phyloP scores from a whole-genome alignment of 1,140 invertebrate genomes.

The Hylaeus volcanicus region DNA sequence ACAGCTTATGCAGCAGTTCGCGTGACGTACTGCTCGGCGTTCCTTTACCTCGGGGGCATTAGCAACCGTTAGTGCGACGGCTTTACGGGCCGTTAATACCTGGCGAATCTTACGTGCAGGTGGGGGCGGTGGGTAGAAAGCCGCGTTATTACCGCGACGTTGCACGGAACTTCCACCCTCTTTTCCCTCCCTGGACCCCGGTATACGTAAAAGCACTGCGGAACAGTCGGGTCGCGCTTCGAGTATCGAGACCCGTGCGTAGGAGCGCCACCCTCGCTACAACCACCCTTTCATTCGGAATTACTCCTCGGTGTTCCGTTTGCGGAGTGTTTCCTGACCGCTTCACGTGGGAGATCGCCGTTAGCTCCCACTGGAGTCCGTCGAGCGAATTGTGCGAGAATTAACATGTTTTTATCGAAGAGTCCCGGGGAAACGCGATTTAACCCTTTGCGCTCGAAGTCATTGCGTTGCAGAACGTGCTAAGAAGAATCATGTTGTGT shows the following conservation, averaged over 20 bases:
- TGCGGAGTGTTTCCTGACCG: no score
- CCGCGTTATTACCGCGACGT: constrained; percentile 35
- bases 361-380: no score
- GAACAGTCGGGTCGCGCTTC: not conserved
- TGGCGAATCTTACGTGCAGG: constrained; percentile 42
- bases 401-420: no score
- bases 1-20: constrained; percentile 37
- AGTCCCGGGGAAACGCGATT: no score
- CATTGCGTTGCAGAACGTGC: no score
- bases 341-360: no score
- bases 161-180: constrained; percentile 30
- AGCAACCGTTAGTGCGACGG: constrained; percentile 38
- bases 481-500: no score
- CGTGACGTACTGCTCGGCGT: constrained; percentile 35
- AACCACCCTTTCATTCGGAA: not conserved
- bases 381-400: no score
- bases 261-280: not conserved
- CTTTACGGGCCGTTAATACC: constrained; percentile 49
- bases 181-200: not conserved
- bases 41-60: constrained; percentile 45
- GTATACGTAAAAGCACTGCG: constrained; percentile 23
- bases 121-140: not conserved
- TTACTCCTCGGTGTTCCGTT: not conserved
- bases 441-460: no score
- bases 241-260: not conserved